Conservation (phyloP, 2,797 vertebrate genomes). For the Cossypha niveicapilla region DNA sequence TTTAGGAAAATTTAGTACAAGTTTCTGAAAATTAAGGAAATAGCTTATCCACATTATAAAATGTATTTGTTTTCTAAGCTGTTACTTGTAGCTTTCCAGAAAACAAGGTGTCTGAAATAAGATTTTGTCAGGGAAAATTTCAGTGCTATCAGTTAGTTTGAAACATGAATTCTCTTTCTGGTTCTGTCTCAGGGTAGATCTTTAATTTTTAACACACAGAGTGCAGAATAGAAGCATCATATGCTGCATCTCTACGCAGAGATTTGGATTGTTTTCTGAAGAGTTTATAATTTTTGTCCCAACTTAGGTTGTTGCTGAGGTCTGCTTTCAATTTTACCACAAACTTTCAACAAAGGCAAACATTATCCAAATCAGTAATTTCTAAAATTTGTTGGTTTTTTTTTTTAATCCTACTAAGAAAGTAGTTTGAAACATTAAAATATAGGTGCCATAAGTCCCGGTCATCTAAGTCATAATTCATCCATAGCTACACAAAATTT, state of each 20-base stretch:
- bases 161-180: neutral
- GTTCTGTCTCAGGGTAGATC: neutral
- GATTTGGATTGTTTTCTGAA: neutral
- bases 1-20: neutral
- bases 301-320: neutral
- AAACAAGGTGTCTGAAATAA: neutral
- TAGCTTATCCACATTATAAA: neutral
- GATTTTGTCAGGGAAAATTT: neutral
- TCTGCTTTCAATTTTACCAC: neutral
- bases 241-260: rapidly evolving
- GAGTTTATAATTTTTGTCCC: neutral
- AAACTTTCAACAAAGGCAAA: neutral
- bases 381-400: neutral
- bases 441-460: neutral
- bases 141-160: neutral
- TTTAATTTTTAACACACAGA: neutral
- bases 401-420: neutral
- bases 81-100: neutral
- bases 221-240: neutral
- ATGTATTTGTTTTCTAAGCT: neutral
- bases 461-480: neutral
- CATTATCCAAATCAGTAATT: rapidly evolving
- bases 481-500: neutral
- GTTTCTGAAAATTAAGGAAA: conserved; percentile 7
- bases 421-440: neutral